Percentiles rank a stretch among this genome's conserved stretches.
These are phyloP conservation scores for Calyptommatus sinebrachiatus DNA, from an alignment of 2,113 vertebrate genomes.

Conservation along the genomic window DNA sequence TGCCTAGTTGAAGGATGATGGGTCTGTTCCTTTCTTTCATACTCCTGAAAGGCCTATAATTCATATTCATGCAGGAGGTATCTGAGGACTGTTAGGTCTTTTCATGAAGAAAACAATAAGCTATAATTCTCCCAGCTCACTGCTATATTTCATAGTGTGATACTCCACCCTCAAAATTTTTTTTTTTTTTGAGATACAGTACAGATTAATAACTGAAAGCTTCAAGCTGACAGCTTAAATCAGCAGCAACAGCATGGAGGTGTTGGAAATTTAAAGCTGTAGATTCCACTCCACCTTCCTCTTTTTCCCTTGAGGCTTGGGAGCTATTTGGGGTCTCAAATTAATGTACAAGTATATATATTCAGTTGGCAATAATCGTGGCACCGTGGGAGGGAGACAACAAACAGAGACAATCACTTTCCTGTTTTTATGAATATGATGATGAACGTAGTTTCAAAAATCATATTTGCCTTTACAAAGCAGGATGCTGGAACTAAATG, in stretches of 20 bases:
- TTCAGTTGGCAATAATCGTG: neutral
- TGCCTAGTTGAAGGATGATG: conserved; percentile 16
- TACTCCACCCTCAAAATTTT: neutral
- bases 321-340: neutral
- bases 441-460: neutral
- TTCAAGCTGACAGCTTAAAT: conserved; percentile 35
- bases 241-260: conserved; percentile 25
- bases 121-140: conserved; percentile 14
- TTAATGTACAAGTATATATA: neutral
- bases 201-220: conserved; percentile 26
- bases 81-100: conserved; percentile 9
- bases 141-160: neutral
- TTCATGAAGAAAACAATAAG: conserved; percentile 16
- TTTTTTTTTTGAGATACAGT: conserved; percentile 17
- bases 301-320: accelerated
- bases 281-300: neutral
- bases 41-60: neutral
- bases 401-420: neutral
- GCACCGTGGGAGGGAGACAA: neutral
- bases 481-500: too few relatives aligned
- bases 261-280: neutral
- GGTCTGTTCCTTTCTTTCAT: conserved; percentile 13
- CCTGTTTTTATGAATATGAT: accelerated
- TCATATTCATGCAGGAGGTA: conserved; percentile 2
- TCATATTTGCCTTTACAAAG: neutral